These are phyloP conservation scores for Netelia virgata DNA, from an alignment of 2,888 invertebrate genomes.

Conservation along the genomic window DNA sequence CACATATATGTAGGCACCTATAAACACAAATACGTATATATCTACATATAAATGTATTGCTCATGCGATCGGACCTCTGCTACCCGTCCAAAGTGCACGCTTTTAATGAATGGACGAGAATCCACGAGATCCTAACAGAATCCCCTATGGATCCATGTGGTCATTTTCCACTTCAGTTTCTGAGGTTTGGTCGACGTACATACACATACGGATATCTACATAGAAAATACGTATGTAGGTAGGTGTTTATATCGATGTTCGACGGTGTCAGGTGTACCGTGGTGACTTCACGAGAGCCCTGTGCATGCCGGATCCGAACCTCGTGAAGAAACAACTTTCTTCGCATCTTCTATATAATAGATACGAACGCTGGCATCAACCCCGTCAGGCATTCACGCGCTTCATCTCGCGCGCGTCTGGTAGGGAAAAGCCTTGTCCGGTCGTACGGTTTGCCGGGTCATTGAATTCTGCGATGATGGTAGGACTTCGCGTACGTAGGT, in stretches of 20 bases:
- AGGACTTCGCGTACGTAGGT: not conserved
- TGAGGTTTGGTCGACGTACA: constrained; percentile 49
- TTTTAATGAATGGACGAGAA: constrained; percentile 67
- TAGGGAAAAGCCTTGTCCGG: not conserved
- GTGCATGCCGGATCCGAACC: too few relatives aligned
- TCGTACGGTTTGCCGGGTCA: constrained; percentile 23
- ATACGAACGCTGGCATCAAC: not conserved
- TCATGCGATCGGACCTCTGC: constrained; percentile 39
- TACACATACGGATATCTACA: not conserved
- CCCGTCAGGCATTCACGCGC: not conserved
- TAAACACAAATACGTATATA: constrained; percentile 4
- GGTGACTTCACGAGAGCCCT: too few relatives aligned
- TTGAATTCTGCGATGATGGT: constrained; percentile 25
- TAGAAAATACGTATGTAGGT: not conserved
- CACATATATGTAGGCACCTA: not conserved
- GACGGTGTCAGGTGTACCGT: too few relatives aligned
- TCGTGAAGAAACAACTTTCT: not conserved
- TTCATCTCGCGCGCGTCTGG: not conserved
- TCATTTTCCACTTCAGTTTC: constrained; percentile 31
- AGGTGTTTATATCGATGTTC: too few relatives aligned
- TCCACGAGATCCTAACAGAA: constrained; percentile 56
- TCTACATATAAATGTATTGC: constrained; percentile 13
- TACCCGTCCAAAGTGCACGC: constrained; percentile 54
- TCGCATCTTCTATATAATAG: not conserved
- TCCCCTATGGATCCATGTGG: constrained; percentile 62